Evolutionary conservation across 2,113 vertebrate genomes (phyloP), one percentile per base, ranked within the genome.

Genomic region (Pycnonotus jocosus): DNA sequence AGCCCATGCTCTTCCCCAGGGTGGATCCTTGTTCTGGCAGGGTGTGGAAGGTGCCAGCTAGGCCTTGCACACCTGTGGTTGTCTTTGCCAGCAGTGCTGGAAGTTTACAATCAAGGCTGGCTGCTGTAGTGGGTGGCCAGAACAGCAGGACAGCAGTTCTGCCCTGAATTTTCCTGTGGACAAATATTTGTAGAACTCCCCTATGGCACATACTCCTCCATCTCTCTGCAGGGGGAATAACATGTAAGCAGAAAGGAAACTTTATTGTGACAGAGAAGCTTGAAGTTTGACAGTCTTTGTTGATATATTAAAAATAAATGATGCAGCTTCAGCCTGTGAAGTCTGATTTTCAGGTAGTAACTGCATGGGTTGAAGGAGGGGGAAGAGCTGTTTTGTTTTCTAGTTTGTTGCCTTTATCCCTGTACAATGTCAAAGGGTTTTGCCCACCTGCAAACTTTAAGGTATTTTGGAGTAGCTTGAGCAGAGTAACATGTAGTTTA

Each of bases 1-100:
- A 28, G 31, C 16, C 31, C 0, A 0, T 45, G 20, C 0, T 6
- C 33, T 38, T 56, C 40, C 70, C 6, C 20, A 40, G 65, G 7
- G 6, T 37, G 61, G 15, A 11, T 71, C 18, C 74, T 54, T 1
- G 0, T 40, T 54, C 40, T 89, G 69, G n/a, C 19, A 0, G 0
- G 3, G 9, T 28, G 15, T 48, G 50, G 45, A 57, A 69, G 24
- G 25, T 56, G 35, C 11, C 21, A 21, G 15, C 11, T 0, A 27
- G 15, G 25, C 28, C 15, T 64, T 30, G 19, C 19, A 14, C 1
- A 3, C 33, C 56, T 0, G 0, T 20, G 9, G 11, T 20, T 77
- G 30, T 77, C 22, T 40, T 60, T 7, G 1, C 22, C 42, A 50
- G 44, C 2, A 1, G 24, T 14, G 53, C 72, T 8, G 4, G n/a